A percentile compares a stretch with the other conserved stretches of the same genome.
These are phyloP conservation scores for Lasioglossum lativentre DNA, from an alignment of 2,888 invertebrate species.

Conservation along the genomic window DNA sequence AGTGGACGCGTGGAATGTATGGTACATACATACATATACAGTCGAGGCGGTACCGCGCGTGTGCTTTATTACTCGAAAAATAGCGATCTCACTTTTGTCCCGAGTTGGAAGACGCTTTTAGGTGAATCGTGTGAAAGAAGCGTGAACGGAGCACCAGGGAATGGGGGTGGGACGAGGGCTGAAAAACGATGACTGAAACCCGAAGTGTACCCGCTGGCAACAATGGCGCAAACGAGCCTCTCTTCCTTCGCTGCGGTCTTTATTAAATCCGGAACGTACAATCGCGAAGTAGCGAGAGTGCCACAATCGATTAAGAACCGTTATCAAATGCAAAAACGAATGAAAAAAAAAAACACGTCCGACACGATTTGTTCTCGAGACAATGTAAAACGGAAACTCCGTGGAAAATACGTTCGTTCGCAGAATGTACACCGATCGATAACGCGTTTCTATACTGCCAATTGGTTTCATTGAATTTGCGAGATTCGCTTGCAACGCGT, in stretches of 20 bases:
- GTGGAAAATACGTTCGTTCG: neutral
- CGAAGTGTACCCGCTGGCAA: constrained; percentile 34
- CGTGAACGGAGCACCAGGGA: constrained; percentile 24
- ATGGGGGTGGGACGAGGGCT: constrained; percentile 6
- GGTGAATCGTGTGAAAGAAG: constrained; percentile 51
- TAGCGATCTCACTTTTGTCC: constrained; percentile 45
- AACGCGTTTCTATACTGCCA: neutral
- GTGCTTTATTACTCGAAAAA: constrained; percentile 50
- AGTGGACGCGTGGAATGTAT: constrained; percentile 28
- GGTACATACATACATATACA: too few relatives aligned
- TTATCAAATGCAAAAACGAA: neutral
- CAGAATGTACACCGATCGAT: neutral
- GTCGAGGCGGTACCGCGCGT: constrained; percentile 21
- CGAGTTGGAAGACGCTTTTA: constrained; percentile 49
- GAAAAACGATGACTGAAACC: constrained; percentile 34
- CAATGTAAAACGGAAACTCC: neutral
- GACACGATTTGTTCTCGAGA: neutral
- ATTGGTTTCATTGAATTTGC: neutral
- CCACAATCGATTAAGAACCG: neutral
- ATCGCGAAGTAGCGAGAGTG: neutral
- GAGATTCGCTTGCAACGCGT: neutral
- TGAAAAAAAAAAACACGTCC: neutral
- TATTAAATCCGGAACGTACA: constrained; percentile 38
- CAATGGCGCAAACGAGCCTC: constrained; percentile 47
- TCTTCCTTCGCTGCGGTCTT: constrained; percentile 29